phyloP scores from a whole-genome alignment of 2,888 invertebrate species.

The Netelia melanura region DNA sequence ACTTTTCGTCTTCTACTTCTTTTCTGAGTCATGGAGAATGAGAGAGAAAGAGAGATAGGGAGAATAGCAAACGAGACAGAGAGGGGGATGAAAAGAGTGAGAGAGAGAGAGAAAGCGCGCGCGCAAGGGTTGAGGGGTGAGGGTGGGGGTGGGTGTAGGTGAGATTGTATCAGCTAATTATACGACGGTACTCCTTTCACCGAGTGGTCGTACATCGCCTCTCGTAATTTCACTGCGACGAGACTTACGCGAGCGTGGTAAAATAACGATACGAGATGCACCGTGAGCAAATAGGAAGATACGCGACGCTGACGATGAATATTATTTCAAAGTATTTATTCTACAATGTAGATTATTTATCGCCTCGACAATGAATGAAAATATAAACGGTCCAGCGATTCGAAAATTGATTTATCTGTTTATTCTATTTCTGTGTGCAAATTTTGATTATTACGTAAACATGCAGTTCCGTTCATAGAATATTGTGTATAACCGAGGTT shows the following conservation, averaged over 20 bases:
- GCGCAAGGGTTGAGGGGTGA: not conserved
- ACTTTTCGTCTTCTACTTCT: slow-evolving; percentile 60
- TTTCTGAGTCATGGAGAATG: not conserved
- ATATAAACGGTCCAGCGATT: no score
- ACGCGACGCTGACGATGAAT: not conserved
- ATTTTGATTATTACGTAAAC: no score
- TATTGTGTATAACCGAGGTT: no score
- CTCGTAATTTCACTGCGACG: slow-evolving; percentile 31
- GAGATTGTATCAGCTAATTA: slow-evolving; percentile 80
- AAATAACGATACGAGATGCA: no score
- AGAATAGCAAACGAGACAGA: not conserved
- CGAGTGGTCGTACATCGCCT: slow-evolving; percentile 25
- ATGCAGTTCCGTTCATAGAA: no score
- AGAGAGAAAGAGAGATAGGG: not conserved
- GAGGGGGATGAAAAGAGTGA: not conserved
- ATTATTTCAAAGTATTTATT: no score
- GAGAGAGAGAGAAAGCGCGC: not conserved
- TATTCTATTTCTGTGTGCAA: no score
- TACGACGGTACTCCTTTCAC: slow-evolving; percentile 71
- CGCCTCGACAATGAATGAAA: no score
- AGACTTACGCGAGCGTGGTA: slow-evolving; percentile 22
- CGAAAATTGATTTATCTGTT: no score
- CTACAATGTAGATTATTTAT: no score
- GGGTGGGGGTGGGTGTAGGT: slow-evolving; percentile 37
- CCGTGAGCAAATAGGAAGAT: not conserved